These are phyloP conservation scores for Hypsopygia costalis DNA, from an alignment of 2,888 invertebrate species.

Conservation along the genomic window DNA sequence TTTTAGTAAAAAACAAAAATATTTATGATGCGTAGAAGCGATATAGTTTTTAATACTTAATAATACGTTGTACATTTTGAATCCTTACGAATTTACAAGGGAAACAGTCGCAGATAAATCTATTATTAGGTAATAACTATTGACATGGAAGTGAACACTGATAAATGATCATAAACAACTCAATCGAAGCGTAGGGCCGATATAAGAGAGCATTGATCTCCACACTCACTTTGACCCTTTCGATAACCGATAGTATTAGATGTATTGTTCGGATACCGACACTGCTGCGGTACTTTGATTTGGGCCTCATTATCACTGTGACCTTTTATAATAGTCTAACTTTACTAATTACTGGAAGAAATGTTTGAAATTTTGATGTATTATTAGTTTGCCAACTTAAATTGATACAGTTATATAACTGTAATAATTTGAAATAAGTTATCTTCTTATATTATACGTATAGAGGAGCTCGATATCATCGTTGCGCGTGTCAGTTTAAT, in stretches of 20 bases:
- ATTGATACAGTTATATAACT: no score
- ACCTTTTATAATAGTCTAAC: constrained; percentile 9
- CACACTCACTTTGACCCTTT: constrained; percentile 52
- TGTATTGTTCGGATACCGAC: constrained; percentile 37
- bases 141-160: constrained; percentile 46
- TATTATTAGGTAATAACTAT: constrained; percentile 60
- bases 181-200: constrained; percentile 54
- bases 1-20: neutral
- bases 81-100: constrained; percentile 18
- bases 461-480: no score
- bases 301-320: constrained; percentile 9
- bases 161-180: constrained; percentile 67
- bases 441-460: no score
- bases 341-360: neutral
- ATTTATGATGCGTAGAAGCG: neutral
- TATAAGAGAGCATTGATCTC: constrained; percentile 64
- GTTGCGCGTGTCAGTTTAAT: no score
- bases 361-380: neutral
- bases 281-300: constrained; percentile 25
- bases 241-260: constrained; percentile 34
- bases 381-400: no score
- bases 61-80: no score
- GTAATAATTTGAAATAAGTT: no score
- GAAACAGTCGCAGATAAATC: constrained; percentile 51
- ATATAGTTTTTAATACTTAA: no score